phyloP scores from a whole-genome alignment of 2,888 invertebrate genomes.

The Apodemia zela region DNA sequence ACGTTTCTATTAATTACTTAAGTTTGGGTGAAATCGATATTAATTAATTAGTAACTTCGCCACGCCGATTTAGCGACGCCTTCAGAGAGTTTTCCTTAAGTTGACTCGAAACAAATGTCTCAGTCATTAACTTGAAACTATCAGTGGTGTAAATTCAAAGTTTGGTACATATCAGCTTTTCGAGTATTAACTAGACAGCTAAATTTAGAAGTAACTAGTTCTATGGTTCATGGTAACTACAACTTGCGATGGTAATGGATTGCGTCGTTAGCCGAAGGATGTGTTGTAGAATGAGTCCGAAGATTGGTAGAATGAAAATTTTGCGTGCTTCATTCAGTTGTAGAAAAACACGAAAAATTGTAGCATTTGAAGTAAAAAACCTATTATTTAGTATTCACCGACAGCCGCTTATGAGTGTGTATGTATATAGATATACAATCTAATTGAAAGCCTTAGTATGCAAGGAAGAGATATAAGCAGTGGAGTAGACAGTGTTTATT shows the following conservation, averaged over 20 bases:
- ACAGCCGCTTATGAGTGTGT: no score
- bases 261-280: no score
- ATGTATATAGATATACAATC: no score
- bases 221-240: not conserved
- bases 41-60: constrained; percentile 30
- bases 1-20: constrained; percentile 70
- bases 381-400: no score
- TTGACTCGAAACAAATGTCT: constrained; percentile 13
- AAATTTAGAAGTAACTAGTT: not conserved
- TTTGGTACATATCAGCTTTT: not conserved
- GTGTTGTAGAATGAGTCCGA: no score
- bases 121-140: constrained; percentile 15
- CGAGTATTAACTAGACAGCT: not conserved
- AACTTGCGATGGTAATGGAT: not conserved
- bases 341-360: no score
- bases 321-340: no score
- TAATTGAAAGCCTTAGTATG: no score
- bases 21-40: constrained; percentile 43
- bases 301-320: no score
- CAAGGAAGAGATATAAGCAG: no score
- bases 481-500: no score
- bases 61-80: constrained; percentile 21
- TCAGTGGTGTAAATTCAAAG: constrained; percentile 2
- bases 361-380: no score
- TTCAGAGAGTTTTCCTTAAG: constrained; percentile 13